Percentiles rank a stretch among this genome's conserved stretches.
phyloP scores from a whole-genome alignment of 1,140 invertebrate genomes.

The Drosophila obscura region DNA sequence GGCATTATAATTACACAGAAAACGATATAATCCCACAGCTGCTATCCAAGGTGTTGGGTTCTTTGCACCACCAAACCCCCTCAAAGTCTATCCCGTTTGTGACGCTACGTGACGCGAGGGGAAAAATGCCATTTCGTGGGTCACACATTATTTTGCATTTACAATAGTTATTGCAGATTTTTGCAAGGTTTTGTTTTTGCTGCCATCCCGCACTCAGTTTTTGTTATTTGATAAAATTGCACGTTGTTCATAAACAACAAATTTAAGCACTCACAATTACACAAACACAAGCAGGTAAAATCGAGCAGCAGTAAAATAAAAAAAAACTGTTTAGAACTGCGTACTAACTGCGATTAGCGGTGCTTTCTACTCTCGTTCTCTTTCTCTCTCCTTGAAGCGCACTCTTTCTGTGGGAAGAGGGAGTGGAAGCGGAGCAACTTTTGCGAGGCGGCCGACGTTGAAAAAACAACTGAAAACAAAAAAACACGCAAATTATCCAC shows the following conservation, averaged over 20 bases:
- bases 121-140: background rate
- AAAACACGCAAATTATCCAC: conserved; percentile 79
- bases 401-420: conserved; percentile 27
- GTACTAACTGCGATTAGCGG: conserved; percentile 68
- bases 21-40: too few species aligned
- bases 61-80: background rate
- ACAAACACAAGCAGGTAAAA: conserved; percentile 15
- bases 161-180: conserved; percentile 38
- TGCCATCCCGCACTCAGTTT: conserved; percentile 26
- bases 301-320: conserved; percentile 36
- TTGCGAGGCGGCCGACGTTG: conserved; percentile 75
- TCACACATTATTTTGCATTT: conserved; percentile 2
- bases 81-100: conserved; percentile 1
- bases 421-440: conserved; percentile 32
- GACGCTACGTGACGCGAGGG: conserved; percentile 32
- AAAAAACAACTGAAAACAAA: conserved; percentile 81
- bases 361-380: conserved; percentile 38
- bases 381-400: conserved; percentile 30
- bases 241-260: conserved; percentile 58
- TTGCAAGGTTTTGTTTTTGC: conserved; percentile 12
- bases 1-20: too few species aligned
- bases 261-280: conserved; percentile 32
- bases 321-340: conserved; percentile 51
- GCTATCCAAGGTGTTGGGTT: too few species aligned
- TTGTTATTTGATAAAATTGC: conserved; percentile 48